Percentiles rank a stretch among this genome's conserved stretches.
phyloP scores from a whole-genome alignment of 2,113 vertebrate species.

The Sprattus sprattus region DNA sequence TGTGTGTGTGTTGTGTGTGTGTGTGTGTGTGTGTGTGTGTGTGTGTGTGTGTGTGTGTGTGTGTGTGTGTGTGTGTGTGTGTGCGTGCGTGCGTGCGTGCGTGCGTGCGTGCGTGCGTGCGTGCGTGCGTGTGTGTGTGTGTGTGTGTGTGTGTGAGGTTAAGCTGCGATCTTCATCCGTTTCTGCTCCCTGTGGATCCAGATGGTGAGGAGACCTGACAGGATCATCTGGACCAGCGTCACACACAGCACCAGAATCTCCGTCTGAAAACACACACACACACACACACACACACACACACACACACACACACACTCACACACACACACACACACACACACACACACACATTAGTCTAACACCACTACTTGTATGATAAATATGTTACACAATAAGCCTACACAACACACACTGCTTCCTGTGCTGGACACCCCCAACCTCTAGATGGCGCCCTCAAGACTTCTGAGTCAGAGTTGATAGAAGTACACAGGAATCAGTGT shows the following conservation, averaged over 20 bases:
- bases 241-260: constrained; percentile 53
- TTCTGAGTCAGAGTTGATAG: no score
- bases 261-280: constrained; percentile 49
- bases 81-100: no score
- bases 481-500: no score
- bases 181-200: constrained; percentile 53
- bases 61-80: not conserved
- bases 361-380: no score
- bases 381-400: no score
- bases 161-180: not conserved
- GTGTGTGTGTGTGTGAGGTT: not conserved
- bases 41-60: not conserved
- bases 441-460: no score
- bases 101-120: not conserved
- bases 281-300: constrained; percentile 47
- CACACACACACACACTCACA: not conserved
- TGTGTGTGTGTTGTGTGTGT: not conserved
- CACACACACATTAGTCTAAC: no score
- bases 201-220: constrained; percentile 61
- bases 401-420: no score
- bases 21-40: not conserved
- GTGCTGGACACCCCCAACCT: no score
- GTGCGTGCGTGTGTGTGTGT: not conserved
- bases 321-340: no score
- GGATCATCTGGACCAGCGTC: constrained; percentile 51